These are phyloP conservation scores for Drosophila percnosoma DNA, from an alignment of 2,888 invertebrate species.

Conservation along the genomic window DNA sequence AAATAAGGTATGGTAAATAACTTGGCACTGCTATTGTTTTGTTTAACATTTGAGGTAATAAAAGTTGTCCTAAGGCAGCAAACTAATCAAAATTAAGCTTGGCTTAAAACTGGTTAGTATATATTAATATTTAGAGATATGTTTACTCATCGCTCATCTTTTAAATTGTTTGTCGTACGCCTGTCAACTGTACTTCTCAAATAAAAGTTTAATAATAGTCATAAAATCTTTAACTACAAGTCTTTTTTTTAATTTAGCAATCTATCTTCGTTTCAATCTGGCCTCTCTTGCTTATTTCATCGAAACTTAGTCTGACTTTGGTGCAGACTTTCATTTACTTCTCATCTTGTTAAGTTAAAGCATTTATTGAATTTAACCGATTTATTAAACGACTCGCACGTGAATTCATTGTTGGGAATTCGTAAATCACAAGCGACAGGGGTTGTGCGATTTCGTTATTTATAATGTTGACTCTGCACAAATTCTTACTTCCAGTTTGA, in stretches of 20 bases:
- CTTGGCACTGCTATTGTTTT: neutral
- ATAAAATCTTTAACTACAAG: neutral
- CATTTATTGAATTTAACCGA: neutral
- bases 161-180: neutral
- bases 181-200: neutral
- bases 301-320: neutral
- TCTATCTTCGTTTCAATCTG: neutral
- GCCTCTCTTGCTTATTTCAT: neutral
- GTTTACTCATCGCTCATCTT: neutral
- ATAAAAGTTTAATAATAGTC: neutral
- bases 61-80: neutral
- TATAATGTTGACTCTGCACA: conserved; percentile 60
- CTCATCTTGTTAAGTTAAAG: neutral
- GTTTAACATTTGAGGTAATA: neutral
- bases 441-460: conserved; percentile 35
- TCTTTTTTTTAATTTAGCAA: neutral
- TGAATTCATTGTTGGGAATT: neutral
- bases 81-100: neutral
- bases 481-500: conserved; percentile 60
- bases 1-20: conserved; percentile 27
- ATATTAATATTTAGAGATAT: neutral
- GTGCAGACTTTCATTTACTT: neutral
- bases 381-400: neutral
- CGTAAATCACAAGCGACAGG: neutral
- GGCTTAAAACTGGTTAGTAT: neutral